Evolutionary conservation across 30 jellyfish, hydroid and myxozoan species (phyloP), one percentile per base, ranked within the genome.

Genomic region (Aurelia coerulea): DNA sequence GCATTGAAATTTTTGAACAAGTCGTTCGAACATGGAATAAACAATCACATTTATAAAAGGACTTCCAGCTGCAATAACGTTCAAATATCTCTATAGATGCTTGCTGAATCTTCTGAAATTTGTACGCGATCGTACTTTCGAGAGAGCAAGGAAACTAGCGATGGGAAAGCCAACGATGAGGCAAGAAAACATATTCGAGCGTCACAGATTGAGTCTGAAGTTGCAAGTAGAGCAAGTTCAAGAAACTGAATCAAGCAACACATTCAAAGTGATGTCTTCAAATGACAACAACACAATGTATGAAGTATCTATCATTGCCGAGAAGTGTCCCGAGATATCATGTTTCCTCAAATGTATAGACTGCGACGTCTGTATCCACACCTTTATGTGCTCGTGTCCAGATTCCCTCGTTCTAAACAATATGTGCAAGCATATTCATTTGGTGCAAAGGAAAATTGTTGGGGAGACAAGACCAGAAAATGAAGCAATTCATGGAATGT

Each of bases 391-490:
- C 77, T n/a, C 54, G 53, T 66, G 77, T 32, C 77, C 77, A 66
- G 77, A 66, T 66, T 66, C 77, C 49, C 13, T 66, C 17, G 54
- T 66, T n/a, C 77, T 66, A 16, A 66, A 66, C 34, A 66, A 66
- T 32, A 66, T 66, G 77, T 66, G 77, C 13, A 66, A 66, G 77
- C 77, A 66, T 66, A 66, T 66, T 66, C 77, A 66, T 66, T 66
- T 66, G 77, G 77, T 66, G 12, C 42, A 32, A 32, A 19, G 53
- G 9, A 66, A 66, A 32, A 7, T 5, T 23, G 51, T 14, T n/a
- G 77, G 51, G 2, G 51, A 66, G 42, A 66, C 51, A 4, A 32
- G 77, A n/a, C 2, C 19, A 7, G 51, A 66, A 19, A 32, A 66
- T 66, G 51, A 66, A n/a, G 51, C 29, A 66, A n/a, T 66, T 12